Evolutionary conservation across 1,140 invertebrate genomes (phyloP).

Genomic region (Colletes latitarsis): DNA sequence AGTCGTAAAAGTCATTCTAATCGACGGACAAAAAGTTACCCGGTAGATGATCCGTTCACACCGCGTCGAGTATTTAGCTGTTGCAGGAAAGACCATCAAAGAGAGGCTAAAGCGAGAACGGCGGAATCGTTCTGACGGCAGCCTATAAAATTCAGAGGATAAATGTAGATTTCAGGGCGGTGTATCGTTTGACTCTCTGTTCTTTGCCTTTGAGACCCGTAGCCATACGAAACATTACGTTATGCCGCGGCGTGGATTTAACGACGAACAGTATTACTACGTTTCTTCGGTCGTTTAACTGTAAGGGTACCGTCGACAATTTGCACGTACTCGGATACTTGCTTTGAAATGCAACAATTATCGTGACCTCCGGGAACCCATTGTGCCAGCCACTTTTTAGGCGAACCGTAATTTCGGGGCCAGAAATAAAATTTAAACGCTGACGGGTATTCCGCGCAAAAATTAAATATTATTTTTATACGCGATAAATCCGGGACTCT

Average conservation of each 20-base stretch:
- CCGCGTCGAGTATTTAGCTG: constrained; percentile 74
- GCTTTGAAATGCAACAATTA: constrained; percentile 63
- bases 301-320: constrained; percentile 63
- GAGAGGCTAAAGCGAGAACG: constrained; percentile 39
- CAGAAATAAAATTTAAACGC: neutral
- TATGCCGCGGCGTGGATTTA: constrained; percentile 58
- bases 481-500: no score
- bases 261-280: constrained; percentile 68
- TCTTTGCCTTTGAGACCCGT: constrained; percentile 39
- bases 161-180: constrained; percentile 78
- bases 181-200: constrained; percentile 68
- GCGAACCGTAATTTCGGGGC: neutral
- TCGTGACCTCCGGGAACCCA: constrained; percentile 17
- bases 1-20: constrained; percentile 78
- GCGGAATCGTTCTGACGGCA: constrained; percentile 57
- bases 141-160: constrained; percentile 75
- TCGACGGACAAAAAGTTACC: constrained; percentile 73
- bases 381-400: neutral
- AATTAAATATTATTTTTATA: neutral
- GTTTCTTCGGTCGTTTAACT: constrained; percentile 51
- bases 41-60: constrained; percentile 53
- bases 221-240: constrained; percentile 65
- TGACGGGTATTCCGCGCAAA: neutral
- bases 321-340: constrained; percentile 69
- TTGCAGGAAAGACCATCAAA: constrained; percentile 75